A percentile compares a stretch with the other conserved stretches of the same genome.
These are phyloP conservation scores for Apeira syringaria DNA, from an alignment of 2,888 invertebrate species.

Conservation along the genomic window DNA sequence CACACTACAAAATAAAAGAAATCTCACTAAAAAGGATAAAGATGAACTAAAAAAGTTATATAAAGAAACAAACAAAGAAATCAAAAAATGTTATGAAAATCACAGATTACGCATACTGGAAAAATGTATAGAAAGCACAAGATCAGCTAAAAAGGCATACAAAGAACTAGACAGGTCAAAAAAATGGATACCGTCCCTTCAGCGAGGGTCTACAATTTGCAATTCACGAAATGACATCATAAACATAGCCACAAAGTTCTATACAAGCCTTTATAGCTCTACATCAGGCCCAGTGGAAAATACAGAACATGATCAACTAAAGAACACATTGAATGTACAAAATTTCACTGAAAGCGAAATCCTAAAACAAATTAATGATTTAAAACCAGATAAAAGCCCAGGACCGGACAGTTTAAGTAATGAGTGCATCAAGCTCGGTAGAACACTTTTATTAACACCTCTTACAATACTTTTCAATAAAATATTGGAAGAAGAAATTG, in stretches of 20 bases:
- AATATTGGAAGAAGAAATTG: slow-evolving; percentile 10
- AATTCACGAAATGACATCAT: slow-evolving; percentile 7
- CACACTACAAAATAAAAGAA: slow-evolving; percentile 8
- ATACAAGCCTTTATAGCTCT: slow-evolving; percentile 5
- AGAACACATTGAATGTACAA: background rate
- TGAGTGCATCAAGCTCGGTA: slow-evolving; percentile 1
- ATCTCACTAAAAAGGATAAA: background rate
- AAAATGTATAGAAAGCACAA: slow-evolving; percentile 9
- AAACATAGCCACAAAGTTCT: slow-evolving; percentile 9
- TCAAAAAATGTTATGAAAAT: background rate
- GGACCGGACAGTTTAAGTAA: background rate
- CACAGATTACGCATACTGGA: background rate
- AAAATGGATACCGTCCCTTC: slow-evolving; percentile 17
- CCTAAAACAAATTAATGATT: slow-evolving; percentile 3
- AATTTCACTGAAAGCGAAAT: slow-evolving; percentile 3
- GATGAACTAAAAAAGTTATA: background rate
- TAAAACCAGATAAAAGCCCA: background rate
- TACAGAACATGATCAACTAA: background rate
- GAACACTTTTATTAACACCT: slow-evolving; percentile 1
- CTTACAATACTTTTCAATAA: slow-evolving; percentile 1
- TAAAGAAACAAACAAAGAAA: slow-evolving; percentile 1
- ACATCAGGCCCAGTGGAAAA: background rate
- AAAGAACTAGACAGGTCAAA: slow-evolving; percentile 20
- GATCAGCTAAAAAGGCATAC: slow-evolving; percentile 17
- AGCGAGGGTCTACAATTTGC: slow-evolving; percentile 4